These are phyloP conservation scores for Aurelia aurita DNA, from an alignment of 30 jellyfish, hydroid and myxozoan genomes.

Conservation along the genomic window DNA sequence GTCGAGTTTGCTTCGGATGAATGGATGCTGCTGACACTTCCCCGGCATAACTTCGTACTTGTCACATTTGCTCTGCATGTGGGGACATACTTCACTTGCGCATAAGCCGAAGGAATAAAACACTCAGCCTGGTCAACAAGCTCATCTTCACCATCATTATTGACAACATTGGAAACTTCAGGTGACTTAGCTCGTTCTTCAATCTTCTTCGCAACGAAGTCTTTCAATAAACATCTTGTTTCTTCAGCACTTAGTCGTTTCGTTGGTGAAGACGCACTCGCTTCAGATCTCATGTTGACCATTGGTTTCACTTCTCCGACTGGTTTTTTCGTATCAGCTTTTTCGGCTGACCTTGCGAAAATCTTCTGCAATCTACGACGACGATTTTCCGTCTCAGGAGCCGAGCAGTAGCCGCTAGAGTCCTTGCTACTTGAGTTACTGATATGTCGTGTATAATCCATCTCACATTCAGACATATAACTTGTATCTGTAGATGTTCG, in stretches of 20 bases:
- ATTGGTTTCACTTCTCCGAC: constrained; percentile 1
- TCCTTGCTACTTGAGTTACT: constrained; percentile 18
- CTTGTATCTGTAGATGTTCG: constrained; percentile 49
- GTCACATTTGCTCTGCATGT: constrained; percentile 77
- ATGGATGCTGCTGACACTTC: constrained; percentile 68
- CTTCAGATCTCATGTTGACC: constrained; percentile 14
- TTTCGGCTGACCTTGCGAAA: constrained; percentile 36
- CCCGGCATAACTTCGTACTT: constrained; percentile 72
- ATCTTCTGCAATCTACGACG: constrained; percentile 56
- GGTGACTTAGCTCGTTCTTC: constrained; percentile 63
- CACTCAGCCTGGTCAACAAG: constrained; percentile 34
- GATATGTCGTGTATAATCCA: constrained; percentile 40
- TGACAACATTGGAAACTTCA: background rate
- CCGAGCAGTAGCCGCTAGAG: constrained; percentile 92
- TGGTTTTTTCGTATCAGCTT: constrained; percentile 35
- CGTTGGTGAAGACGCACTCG: constrained; percentile 36
- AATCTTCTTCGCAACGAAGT: constrained; percentile 64
- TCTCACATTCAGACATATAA: constrained; percentile 75
- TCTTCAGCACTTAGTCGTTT: constrained; percentile 57
- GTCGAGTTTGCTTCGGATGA: constrained; percentile 62
- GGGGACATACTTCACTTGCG: constrained; percentile 60
- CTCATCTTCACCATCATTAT: background rate
- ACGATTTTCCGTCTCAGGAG: constrained; percentile 94
- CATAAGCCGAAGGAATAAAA: constrained; percentile 48
- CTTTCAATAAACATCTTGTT: constrained; percentile 53